Evolutionary conservation across 1,140 invertebrate genomes (phyloP).

Genomic region (Rhopalosiphum maidis): DNA sequence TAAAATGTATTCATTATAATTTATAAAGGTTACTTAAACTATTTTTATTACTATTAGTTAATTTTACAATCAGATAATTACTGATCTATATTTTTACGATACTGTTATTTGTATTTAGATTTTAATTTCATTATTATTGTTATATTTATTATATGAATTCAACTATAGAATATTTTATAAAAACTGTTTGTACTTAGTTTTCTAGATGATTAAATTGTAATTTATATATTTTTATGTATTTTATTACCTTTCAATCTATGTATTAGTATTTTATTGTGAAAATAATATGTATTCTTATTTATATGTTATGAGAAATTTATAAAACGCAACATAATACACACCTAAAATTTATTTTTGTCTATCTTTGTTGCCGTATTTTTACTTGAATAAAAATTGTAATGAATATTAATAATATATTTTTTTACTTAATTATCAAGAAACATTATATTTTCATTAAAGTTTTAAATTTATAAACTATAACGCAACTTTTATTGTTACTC

Average conservation of each 20-base stretch:
- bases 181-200: not conserved
- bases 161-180: not conserved
- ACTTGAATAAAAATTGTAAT: not conserved
- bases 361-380: not conserved
- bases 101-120: not conserved
- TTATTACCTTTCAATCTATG: not conserved
- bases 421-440: not conserved
- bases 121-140: not conserved
- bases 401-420: not conserved
- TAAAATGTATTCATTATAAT: not conserved
- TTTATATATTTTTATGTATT: not conserved
- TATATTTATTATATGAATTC: not conserved
- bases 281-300: not conserved
- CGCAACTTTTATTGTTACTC: slow-evolving; percentile 4
- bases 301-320: not conserved
- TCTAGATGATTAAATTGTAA: not conserved
- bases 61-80: not conserved
- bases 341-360: not conserved
- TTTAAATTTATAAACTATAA: not conserved
- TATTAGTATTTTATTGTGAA: not conserved
- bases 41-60: not conserved
- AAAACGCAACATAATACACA: not conserved
- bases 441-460: not conserved
- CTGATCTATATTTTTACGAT: not conserved
- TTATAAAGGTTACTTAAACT: not conserved